Evolutionary conservation across 2,888 invertebrate genomes (phyloP).

Genomic region (Melinaea marsaeus): DNA sequence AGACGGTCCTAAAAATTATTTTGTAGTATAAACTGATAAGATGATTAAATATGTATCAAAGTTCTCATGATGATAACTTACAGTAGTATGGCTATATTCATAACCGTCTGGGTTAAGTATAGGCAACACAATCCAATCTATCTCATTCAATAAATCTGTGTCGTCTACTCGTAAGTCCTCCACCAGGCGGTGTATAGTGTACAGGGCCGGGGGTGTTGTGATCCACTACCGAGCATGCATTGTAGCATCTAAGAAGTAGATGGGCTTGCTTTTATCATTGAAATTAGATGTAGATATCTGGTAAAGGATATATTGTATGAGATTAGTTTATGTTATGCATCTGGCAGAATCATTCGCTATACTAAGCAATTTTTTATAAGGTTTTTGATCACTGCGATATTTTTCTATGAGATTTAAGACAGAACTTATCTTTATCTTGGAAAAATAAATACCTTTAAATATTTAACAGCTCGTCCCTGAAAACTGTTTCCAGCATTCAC

Average conservation of each 20-base stretch:
- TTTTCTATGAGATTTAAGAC: too few relatives aligned
- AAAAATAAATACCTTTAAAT: slow-evolving; percentile 63
- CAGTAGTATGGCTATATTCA: slow-evolving; percentile 74
- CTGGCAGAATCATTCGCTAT: neutral
- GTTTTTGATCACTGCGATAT: too few relatives aligned
- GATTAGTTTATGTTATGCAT: neutral
- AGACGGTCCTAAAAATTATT: slow-evolving; percentile 40
- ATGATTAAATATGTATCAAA: neutral
- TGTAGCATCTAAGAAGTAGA: slow-evolving; percentile 76
- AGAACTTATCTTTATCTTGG: too few relatives aligned
- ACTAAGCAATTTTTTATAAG: too few relatives aligned
- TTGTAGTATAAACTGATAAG: neutral
- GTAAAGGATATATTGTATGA: neutral
- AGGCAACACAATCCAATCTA: slow-evolving; percentile 83
- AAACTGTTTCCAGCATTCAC: slow-evolving; percentile 77
- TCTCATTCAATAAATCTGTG: slow-evolving; percentile 69
- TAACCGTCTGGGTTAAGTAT: slow-evolving; percentile 86
- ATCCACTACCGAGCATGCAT: slow-evolving; percentile 85
- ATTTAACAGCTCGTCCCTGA: slow-evolving; percentile 77
- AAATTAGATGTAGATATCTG: slow-evolving; percentile 78
- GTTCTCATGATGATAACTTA: slow-evolving; percentile 37
- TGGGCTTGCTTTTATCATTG: slow-evolving; percentile 56
- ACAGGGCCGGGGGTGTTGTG: slow-evolving; percentile 78
- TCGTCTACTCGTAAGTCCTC: slow-evolving; percentile 60
- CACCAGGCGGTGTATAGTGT: slow-evolving; percentile 77